Evolutionary conservation across 2,888 invertebrate genomes (phyloP), one percentile per base, ranked within the genome.

Genomic region (Thecophora atra): DNA sequence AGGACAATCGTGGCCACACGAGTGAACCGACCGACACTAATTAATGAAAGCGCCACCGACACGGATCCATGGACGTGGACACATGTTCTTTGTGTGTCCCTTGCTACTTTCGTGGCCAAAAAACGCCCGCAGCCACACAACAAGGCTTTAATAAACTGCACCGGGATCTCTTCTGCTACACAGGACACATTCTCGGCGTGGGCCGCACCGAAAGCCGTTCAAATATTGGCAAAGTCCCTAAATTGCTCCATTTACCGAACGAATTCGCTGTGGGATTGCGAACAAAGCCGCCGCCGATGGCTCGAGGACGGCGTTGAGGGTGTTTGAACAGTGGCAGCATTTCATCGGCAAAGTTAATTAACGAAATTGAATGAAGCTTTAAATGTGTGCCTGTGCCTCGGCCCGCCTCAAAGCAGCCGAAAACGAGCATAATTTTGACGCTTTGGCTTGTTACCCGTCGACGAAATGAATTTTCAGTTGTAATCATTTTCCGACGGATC

Each of bases 131-230:
- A 24, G 52, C 70, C 70, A 70, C 70, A 70, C 30, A 63, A 63
- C n/a, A n/a, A 63, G 30, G 63, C 52, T 70, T 70, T 63, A 70
- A 70, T 70, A 70, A 70, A 70, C 70, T 70, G 63, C 8, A n/a
- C 47, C 47, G 5, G 47, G 47, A n/a, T 47, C 17, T 13, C 44
- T 11, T 44, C n/a, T 47, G 47, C 1, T n/a, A 11, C 47, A n/a
- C n/a, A 47, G 44, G 8, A n/a, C 17, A n/a, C 47, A 47, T 47
- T 47, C 2, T 47, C 3, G 47, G 47, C 17, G 1, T 37, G 37
- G 6, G 37, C 11, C 15, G 1, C 47, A 47, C 17, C 56, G 54
- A 8, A 19, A 21, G 26, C 56, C 21, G 26, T 24, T 24, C 56
- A 56, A 56, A 56, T 56, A 56, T 56, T 56, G 19, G 56, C 19